Base-by-base conservation (phyloP, 64 coral and sea anemone species). In the Trachythela sp. region DNA sequence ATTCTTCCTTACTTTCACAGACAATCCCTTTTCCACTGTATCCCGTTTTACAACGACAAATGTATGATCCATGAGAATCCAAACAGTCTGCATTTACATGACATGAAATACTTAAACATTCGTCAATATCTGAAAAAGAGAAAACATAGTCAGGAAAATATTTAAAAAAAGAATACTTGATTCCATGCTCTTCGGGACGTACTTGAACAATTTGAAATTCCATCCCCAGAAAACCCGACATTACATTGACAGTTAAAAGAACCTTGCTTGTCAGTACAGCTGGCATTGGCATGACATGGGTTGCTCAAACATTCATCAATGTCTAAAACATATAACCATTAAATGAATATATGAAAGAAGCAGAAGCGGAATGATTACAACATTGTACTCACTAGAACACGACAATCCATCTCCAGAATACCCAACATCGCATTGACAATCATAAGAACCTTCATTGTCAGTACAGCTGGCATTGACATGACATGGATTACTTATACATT, bases 81-180 rank as follows among this genome's bases (percentile, higher is more conserved):
- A 39, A 9, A 13, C 75, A 80, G 20, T 37, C 31, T 36, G 75
- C 75, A 13, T 80, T 80, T 11, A 10, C 8, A 80, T 35, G 15
- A 38, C 75, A 80, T 35, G 13, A 35, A 80, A 80, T 80, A 34
- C 35, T 80, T 80, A 80, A 80, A 38, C 75, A 80, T 22, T 80
- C 75, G 10, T 80, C 18, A 29, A 80, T 39, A 36, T 80, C 75
- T 80, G 75, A 39, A 80, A 80, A 8, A 39, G 30, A 64, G 2
- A 5, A 64, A 22, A 20, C 26, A n/a, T 27, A 64, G 8, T 64
- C 22, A 20, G 20, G 2, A 22, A 26, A 64, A 24, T 45, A 11
- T 45, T 45, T 18, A 64, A 22, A 64, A 8, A 26, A 64, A 64
- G 8, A 64, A 6, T 64, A 13, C 11, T 72, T 35, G 9, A 72